Evolutionary conservation across 2,888 invertebrate genomes (phyloP).

Genomic region (Himalopsyche kuldschensis): DNA sequence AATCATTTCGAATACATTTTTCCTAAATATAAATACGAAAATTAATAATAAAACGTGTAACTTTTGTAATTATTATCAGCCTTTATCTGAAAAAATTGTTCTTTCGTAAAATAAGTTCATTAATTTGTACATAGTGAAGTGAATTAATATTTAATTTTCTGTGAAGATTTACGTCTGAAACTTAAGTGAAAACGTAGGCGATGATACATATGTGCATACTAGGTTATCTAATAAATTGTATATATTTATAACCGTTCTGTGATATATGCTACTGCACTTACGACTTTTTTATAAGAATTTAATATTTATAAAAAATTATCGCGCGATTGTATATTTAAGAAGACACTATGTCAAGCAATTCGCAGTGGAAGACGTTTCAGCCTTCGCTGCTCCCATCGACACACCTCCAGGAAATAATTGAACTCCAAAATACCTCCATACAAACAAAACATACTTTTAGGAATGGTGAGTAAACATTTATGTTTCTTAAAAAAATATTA

Average conservation of each 20-base stretch:
- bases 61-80: not conserved
- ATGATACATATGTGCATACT: constrained; percentile 8
- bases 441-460: constrained; percentile 58
- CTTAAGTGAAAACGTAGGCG: not conserved
- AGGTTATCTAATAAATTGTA: constrained; percentile 23
- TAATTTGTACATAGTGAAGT: not conserved
- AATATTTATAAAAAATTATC: constrained; percentile 48
- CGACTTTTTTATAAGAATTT: constrained; percentile 51
- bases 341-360: constrained; percentile 73
- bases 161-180: not conserved
- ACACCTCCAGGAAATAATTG: constrained; percentile 80
- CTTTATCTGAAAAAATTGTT: not conserved
- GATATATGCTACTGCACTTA: constrained; percentile 55
- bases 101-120: not conserved
- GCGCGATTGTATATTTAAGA: constrained; percentile 45
- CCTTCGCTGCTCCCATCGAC: constrained; percentile 80
- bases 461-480: constrained; percentile 53
- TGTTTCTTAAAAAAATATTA: too few species aligned
- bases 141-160: not conserved
- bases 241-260: constrained; percentile 60
- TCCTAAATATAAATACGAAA: constrained; percentile 6
- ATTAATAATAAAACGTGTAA: constrained; percentile 13
- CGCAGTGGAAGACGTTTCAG: constrained; percentile 89
- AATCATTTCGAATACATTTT: constrained; percentile 17
- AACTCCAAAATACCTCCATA: constrained; percentile 65